Evolutionary conservation across 1,140 invertebrate species (phyloP), one percentile per base, ranked within the genome.

Genomic region (Cotesia chilonis): DNA sequence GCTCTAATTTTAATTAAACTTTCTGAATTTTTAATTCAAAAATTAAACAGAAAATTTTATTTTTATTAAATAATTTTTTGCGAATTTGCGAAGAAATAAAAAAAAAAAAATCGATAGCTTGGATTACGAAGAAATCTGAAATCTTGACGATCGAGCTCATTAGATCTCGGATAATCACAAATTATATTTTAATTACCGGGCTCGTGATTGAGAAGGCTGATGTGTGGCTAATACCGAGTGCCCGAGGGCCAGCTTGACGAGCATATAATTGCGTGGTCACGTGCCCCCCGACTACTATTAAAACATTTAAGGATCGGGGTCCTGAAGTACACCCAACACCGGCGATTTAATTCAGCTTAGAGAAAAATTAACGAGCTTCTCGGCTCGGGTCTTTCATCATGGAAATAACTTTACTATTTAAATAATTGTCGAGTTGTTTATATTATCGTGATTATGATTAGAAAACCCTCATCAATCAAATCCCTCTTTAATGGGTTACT

Each of bases 1-100:
- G 81, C 76, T 81, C 81, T 80, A 82, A 82, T 82, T 82, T 82
- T 80, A 82, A 82, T 82, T 79, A 79, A 81, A 74, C 41, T 28
- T 28, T 28, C 28, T 28, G 28, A 28, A 28, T 28, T 28, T 28
- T 28, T 28, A 28, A 28, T 61, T 68, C 6, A 6, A n/a, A n/a
- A 68, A 37, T 66, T 66, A 17, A 17, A 17, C 1, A 17, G 0
- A 17, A 17, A 17, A 17, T 17, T 17, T 17, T 17, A 1, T 17
- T 17, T 17, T 17, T 14, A 14, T 14, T 7, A n/a, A 66, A 38
- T 14, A 47, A 38, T 66, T 66, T 66, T 41, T 66, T 2, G 41
- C 41, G 41, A 41, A 1, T 41, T 41, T 41, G 41, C 41, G 41
- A 41, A 12, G 36, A 52, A 9, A 28, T 2, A 28, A 28, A 28